Base-by-base conservation (phyloP, 2,797 vertebrate genomes). In the Lacerta agilis region DNA sequence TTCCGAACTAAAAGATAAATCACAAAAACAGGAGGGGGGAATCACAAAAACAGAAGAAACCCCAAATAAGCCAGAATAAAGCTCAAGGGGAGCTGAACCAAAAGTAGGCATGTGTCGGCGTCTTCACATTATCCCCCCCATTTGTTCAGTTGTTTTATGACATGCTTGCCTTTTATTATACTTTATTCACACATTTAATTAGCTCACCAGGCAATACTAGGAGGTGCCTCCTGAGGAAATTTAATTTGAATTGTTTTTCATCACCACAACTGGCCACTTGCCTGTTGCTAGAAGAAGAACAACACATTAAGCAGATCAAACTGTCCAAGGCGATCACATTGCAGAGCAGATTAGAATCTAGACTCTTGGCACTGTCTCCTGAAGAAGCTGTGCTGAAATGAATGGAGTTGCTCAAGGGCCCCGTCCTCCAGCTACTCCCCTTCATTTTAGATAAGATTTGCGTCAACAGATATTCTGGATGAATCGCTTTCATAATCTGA, bases 231-330 rank as follows among this genome's bases (percentile, higher is more conserved):
- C 92, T 83, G 43, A 36, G 58, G 55, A 86, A 94, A 93, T 88
- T 41, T 25, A 71, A 69, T 41, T 38, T 29, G 23, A 58, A 61
- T 18, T 66, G n/a, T 18, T 83, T 71, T 49, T 72, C 10, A 25
- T 91, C 75, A 85, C 0, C 79, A 49, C 89, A 80, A 83, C 88
- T 77, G n/a, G 73, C 88, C 73, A 86, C 86, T 76, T 89, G 10
- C 0, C 61, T 88, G 49, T 88, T 81, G 71, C 38, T 33, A 82
- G 67, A 38, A 79, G 86, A 55, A 77, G 88, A 29, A 61, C 4
- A 29, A 61, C 4, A 15, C 11, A 27, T 90, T 87, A 82, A 79
- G 5, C 67, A 90, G 91, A 88, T 92, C 69, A 88, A 87, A 64
- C 75, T 27, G 11, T 61, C 80, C 4, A 2, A 5, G 72, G 81